Conservation (phyloP, 1,140 invertebrate genomes). For the Neuroterus valhalla region DNA sequence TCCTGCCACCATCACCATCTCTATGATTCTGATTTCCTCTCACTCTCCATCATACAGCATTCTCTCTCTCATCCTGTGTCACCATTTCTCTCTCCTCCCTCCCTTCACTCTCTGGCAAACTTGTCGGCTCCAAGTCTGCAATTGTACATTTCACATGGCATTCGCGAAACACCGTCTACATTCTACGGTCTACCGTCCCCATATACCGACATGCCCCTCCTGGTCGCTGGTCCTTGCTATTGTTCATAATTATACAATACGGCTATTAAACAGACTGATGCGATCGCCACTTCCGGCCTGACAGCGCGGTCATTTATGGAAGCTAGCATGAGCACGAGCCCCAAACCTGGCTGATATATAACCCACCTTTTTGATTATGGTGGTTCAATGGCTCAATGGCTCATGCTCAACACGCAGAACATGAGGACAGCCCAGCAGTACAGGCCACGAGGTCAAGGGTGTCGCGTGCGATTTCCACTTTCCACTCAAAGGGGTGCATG, state of each 20-base stretch:
- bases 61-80: conserved; percentile 47
- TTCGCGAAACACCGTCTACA: conserved; percentile 56
- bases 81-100: conserved; percentile 48
- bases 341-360: conserved; percentile 30
- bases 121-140: conserved; percentile 46
- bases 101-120: too few species aligned
- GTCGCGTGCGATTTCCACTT: conserved; percentile 26
- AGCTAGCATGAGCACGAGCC: conserved; percentile 65
- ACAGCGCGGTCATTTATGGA: conserved; percentile 67
- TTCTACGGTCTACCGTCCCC: conserved; percentile 39
- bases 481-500: neutral
- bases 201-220: conserved; percentile 43
- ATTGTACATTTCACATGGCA: conserved; percentile 59
- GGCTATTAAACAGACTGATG: conserved; percentile 76
- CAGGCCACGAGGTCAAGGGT: conserved; percentile 30
- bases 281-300: conserved; percentile 71
- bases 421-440: neutral
- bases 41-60: too few species aligned
- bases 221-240: conserved; percentile 59
- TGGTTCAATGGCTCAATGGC: neutral
- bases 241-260: conserved; percentile 76
- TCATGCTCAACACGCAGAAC: conserved; percentile 18
- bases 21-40: conserved; percentile 32
- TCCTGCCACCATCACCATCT: conserved; percentile 39
- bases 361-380: conserved; percentile 21